Evolutionary conservation across 2,113 vertebrate species (phyloP).

Genomic region (Panthera tigris): DNA sequence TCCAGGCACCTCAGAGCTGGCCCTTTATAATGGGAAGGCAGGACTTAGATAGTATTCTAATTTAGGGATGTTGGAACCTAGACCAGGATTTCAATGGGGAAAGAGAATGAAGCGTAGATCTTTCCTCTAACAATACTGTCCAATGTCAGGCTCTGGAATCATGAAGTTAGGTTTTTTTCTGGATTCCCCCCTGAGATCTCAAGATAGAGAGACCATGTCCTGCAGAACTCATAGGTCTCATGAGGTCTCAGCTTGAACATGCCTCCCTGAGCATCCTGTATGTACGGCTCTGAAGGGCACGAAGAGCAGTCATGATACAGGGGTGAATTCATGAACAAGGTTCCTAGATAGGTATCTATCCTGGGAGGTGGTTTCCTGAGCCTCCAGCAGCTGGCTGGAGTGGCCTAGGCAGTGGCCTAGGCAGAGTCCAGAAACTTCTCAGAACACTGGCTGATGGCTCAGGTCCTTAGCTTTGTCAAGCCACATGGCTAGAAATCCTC

Average conservation of each 20-base stretch:
- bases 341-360: not conserved
- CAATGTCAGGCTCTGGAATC: not conserved
- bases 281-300: not conserved
- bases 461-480: not conserved
- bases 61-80: not conserved
- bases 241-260: not conserved
- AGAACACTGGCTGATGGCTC: too few species aligned
- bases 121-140: not conserved
- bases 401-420: accelerated
- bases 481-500: not conserved
- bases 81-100: not conserved
- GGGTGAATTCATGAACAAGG: not conserved
- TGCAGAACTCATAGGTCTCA: not conserved
- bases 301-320: not conserved
- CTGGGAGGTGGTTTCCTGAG: not conserved
- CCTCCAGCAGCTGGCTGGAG: not conserved
- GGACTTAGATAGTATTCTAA: not conserved
- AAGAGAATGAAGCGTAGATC: not conserved
- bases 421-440: not conserved
- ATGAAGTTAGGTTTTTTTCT: not conserved
- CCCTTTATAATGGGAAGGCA: not conserved
- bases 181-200: not conserved
- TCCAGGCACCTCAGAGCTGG: not conserved
- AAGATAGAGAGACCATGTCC: accelerated
- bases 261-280: not conserved